These are phyloP conservation scores for Aporrectodea caliginosa DNA, from an alignment of 1,140 invertebrate species.

Conservation along the genomic window DNA sequence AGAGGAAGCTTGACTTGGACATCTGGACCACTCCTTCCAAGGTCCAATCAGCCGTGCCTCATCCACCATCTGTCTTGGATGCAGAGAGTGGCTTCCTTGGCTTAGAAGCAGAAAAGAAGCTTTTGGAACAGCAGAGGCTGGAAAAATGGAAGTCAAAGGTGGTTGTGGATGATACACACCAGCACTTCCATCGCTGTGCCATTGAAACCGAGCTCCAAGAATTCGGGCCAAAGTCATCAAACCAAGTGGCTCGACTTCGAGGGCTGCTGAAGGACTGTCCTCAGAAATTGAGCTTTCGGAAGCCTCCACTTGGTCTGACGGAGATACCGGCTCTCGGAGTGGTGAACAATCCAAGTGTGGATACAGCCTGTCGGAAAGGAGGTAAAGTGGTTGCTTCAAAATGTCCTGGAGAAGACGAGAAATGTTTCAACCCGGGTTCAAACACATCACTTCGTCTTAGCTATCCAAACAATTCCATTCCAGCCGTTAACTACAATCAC, in stretches of 20 bases:
- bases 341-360: conserved; percentile 43
- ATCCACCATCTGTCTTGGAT: background rate
- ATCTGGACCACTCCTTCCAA: background rate
- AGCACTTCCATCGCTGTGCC: conserved; percentile 44
- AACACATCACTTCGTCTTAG: conserved; percentile 41
- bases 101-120: conserved; percentile 37
- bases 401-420: conserved; percentile 36
- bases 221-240: conserved; percentile 44
- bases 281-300: conserved; percentile 38
- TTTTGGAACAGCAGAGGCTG: conserved; percentile 33
- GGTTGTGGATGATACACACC: conserved; percentile 43
- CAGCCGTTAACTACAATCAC: conserved; percentile 48
- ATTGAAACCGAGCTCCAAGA: conserved; percentile 47
- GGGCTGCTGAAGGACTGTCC: conserved; percentile 51
- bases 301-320: conserved; percentile 35
- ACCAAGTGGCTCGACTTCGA: conserved; percentile 48
- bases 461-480: conserved; percentile 48
- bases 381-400: conserved; percentile 38
- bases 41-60: background rate
- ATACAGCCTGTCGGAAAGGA: conserved; percentile 39
- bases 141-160: conserved; percentile 46
- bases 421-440: conserved; percentile 51
- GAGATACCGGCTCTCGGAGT: conserved; percentile 49
- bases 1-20: background rate
- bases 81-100: background rate